Evolutionary conservation across 2,888 invertebrate species (phyloP).

Genomic region (Pantelozetes paolii): DNA sequence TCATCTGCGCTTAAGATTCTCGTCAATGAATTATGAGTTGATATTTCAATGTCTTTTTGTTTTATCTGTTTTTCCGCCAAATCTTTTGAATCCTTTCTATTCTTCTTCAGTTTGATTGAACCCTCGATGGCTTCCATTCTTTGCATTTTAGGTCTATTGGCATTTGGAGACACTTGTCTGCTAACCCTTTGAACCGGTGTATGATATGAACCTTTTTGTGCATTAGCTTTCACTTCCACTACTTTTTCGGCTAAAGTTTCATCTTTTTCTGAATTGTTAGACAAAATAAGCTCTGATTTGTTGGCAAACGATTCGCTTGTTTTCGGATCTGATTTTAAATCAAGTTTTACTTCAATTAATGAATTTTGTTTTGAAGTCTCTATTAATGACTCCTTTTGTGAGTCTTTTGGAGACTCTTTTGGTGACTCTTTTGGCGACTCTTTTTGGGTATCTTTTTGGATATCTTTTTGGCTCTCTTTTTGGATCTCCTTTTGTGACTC

Average conservation of each 20-base stretch:
- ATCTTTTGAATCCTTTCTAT: neutral
- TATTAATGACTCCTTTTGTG: too few relatives aligned
- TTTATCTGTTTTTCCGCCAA: neutral
- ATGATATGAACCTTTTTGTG: conserved; percentile 17
- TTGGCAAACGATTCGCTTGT: conserved; percentile 6
- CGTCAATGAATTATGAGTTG: conserved; percentile 9
- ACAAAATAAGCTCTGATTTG: conserved; percentile 15
- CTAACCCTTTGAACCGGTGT: conserved; percentile 11
- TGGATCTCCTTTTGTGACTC: neutral
- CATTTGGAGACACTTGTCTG: conserved; percentile 14
- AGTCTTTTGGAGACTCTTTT: too few relatives aligned
- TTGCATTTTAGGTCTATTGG: conserved; percentile 32
- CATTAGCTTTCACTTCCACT: neutral
- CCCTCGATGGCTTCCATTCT: conserved; percentile 42
- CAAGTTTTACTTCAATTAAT: neutral
- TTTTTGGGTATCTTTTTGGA: neutral
- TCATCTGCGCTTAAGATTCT: conserved; percentile 15
- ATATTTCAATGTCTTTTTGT: neutral
- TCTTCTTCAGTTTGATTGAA: conserved; percentile 27
- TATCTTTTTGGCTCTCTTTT: too few relatives aligned
- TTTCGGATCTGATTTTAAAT: neutral
- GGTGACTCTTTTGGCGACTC: neutral
- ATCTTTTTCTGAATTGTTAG: neutral
- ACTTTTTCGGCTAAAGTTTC: conserved; percentile 2
- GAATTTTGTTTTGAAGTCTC: neutral